A percentile compares a stretch with the other conserved stretches of the same genome.
phyloP scores from a whole-genome alignment of 2,888 invertebrate genomes.

The Molorchus minor region DNA sequence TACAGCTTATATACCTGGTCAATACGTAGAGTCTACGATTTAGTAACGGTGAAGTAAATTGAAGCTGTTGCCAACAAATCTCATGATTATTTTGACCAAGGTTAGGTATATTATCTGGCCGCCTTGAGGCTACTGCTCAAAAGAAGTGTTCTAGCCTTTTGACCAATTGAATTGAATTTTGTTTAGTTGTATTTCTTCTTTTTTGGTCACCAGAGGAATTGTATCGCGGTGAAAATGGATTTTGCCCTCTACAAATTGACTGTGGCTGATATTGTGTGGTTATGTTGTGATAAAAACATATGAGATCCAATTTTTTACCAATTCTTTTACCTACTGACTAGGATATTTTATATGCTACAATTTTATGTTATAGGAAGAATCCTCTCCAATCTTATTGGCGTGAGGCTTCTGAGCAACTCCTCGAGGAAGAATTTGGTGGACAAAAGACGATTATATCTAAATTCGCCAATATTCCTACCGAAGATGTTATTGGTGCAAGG shows the following conservation, averaged over 20 bases:
- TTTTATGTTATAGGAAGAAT: slow-evolving; percentile 43
- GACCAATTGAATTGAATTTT: too few relatives aligned
- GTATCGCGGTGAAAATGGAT: background rate
- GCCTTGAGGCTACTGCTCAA: too few relatives aligned
- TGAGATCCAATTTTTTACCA: too few relatives aligned
- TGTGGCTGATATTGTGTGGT: background rate
- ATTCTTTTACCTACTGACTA: background rate
- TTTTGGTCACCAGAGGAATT: background rate
- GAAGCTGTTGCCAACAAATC: too few relatives aligned
- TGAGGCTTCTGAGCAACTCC: slow-evolving; percentile 47
- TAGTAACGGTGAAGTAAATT: too few relatives aligned
- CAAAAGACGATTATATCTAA: slow-evolving; percentile 54
- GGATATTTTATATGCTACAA: background rate
- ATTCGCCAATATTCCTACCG: slow-evolving; percentile 57
- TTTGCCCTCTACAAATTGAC: background rate
- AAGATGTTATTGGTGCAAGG: slow-evolving; percentile 58
- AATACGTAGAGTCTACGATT: too few relatives aligned
- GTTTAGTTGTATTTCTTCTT: background rate
- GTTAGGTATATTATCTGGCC: too few relatives aligned
- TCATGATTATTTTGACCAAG: too few relatives aligned
- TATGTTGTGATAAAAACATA: too few relatives aligned
- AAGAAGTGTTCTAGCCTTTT: too few relatives aligned
- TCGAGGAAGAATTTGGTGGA: slow-evolving; percentile 58
- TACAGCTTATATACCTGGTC: too few relatives aligned
- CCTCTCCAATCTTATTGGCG: slow-evolving; percentile 53